Conservation (phyloP, 2,113 vertebrate genomes). For the Pseudopodoces humilis region DNA sequence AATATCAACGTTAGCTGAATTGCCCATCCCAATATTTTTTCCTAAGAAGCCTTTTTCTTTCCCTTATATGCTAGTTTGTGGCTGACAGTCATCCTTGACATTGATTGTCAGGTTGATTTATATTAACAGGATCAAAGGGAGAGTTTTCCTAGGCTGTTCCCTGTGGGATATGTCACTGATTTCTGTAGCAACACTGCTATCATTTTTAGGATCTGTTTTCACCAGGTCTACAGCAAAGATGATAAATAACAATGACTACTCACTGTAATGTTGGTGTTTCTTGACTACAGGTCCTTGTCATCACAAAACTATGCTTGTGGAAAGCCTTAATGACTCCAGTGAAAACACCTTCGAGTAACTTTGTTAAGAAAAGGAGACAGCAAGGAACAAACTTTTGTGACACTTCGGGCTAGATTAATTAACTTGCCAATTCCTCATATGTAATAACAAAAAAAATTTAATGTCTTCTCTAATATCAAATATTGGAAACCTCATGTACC, state of each 20-base stretch:
- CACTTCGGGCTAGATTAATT: neutral
- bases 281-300: neutral
- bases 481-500: neutral
- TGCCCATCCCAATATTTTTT: neutral
- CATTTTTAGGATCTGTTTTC: constrained; percentile 1
- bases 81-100: constrained; percentile 28
- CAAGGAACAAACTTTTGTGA: neutral
- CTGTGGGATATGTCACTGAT: constrained; percentile 10
- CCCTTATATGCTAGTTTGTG: neutral
- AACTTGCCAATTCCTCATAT: neutral
- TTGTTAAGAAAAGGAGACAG: neutral
- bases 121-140: constrained; percentile 17
- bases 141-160: neutral
- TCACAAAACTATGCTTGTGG: neutral
- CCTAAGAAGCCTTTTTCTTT: neutral
- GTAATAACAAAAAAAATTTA: neutral
- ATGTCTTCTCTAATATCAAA: neutral
- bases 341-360: neutral
- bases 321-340: neutral
- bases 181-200: neutral
- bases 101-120: constrained; percentile 52
- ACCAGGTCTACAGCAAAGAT: neutral
- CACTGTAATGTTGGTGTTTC: neutral
- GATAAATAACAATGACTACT: neutral
- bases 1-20: neutral